Percentiles rank a stretch among this genome's conserved stretches.
phyloP scores from a whole-genome alignment of 2,888 invertebrate species.

The Stratiomys singularior region DNA sequence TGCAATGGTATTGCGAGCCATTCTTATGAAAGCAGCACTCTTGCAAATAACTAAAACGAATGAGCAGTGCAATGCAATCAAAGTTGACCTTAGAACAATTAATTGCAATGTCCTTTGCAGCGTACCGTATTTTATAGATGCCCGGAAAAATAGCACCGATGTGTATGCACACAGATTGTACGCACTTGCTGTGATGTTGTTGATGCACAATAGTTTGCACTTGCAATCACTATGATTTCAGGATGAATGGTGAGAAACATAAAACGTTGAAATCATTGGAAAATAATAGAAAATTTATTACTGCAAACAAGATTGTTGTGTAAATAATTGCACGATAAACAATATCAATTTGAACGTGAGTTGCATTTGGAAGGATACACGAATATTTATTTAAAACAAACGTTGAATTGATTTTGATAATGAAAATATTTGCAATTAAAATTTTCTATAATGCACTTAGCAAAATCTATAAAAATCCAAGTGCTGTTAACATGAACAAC shows the following conservation, averaged over 20 bases:
- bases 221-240: background rate
- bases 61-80: background rate
- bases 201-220: background rate
- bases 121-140: background rate
- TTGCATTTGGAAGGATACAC: too few species aligned
- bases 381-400: background rate
- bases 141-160: background rate
- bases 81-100: slow-evolving; percentile 1
- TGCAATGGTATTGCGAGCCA: background rate
- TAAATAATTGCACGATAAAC: background rate
- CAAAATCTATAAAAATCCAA: too few species aligned
- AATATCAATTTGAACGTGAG: too few species aligned
- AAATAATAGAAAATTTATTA: slow-evolving; percentile 2
- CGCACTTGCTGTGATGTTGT: background rate
- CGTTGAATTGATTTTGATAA: background rate
- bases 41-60: too few species aligned
- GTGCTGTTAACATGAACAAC: too few species aligned
- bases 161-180: background rate
- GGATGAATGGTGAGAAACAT: background rate
- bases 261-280: background rate
- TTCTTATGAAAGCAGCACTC: too few species aligned
- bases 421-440: background rate
- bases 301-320: background rate
- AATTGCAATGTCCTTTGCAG: background rate
- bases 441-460: too few species aligned